Conservation (phyloP, 2,113 vertebrate genomes). For the Alexandromys fortis region DNA sequence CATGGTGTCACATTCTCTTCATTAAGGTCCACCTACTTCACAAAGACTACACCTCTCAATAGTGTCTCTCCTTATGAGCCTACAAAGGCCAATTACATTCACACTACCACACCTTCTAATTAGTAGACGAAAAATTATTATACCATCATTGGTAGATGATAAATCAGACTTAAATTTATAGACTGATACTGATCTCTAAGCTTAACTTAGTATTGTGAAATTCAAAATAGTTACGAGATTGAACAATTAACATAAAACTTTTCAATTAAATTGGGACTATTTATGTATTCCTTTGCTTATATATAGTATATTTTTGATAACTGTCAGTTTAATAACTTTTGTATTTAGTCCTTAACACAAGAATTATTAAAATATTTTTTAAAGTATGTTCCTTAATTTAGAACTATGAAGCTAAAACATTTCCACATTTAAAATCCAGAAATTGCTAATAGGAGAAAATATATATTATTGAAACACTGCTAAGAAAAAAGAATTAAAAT, state of each 20-base stretch:
- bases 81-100: no score
- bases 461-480: neutral
- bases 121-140: neutral
- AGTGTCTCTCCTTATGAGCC: no score
- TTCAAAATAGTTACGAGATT: neutral
- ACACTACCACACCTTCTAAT: neutral
- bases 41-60: no score
- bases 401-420: neutral
- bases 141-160: neutral
- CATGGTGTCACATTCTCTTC: no score
- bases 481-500: neutral
- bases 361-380: neutral
- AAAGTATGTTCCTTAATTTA: neutral
- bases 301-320: neutral
- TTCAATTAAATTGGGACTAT: neutral
- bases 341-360: neutral
- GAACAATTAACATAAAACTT: neutral
- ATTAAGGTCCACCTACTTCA: no score
- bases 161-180: neutral
- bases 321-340: neutral
- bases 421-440: neutral
- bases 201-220: constrained; percentile 5
- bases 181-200: neutral
- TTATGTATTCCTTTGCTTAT: neutral
- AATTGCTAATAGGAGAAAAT: neutral